phyloP scores from a whole-genome alignment of 2,888 invertebrate species.

The Brachyptera putata region DNA sequence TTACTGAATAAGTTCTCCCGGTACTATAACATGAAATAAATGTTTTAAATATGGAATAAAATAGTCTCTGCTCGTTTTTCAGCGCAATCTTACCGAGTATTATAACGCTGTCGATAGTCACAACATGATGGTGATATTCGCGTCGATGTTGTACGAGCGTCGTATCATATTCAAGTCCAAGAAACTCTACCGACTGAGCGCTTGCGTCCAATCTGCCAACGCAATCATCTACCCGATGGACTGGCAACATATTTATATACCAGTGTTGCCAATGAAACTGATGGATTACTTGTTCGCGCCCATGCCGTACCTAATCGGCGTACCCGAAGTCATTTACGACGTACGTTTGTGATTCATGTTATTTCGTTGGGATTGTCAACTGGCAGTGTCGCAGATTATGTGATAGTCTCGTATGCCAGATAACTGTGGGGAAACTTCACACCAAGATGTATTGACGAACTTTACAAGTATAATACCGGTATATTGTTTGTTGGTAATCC shows the following conservation, averaged over 20 bases:
- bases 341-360: conserved; percentile 46
- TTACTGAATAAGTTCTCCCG: too few relatives aligned
- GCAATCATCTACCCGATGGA: conserved; percentile 95
- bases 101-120: conserved; percentile 93
- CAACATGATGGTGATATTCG: conserved; percentile 94
- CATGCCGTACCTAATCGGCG: conserved; percentile 97
- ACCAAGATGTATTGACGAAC: neutral
- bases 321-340: conserved; percentile 79
- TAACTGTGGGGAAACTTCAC: conserved; percentile 3
- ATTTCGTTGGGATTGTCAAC: too few relatives aligned
- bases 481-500: too few relatives aligned
- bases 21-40: too few relatives aligned
- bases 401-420: too few relatives aligned
- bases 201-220: conserved; percentile 91
- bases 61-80: conserved; percentile 39
- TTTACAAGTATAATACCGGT: neutral
- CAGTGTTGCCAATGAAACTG: conserved; percentile 83
- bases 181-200: conserved; percentile 82
- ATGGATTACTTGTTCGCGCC: conserved; percentile 90
- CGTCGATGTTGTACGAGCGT: conserved; percentile 90
- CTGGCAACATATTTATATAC: conserved; percentile 98
- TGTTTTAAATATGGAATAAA: conserved; percentile 12
- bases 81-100: conserved; percentile 96
- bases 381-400: neutral
- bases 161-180: conserved; percentile 90